Evolutionary conservation across 2,113 vertebrate genomes (phyloP), one percentile per base, ranked within the genome.

Genomic region (Sterrhoptilus dennistouni): DNA sequence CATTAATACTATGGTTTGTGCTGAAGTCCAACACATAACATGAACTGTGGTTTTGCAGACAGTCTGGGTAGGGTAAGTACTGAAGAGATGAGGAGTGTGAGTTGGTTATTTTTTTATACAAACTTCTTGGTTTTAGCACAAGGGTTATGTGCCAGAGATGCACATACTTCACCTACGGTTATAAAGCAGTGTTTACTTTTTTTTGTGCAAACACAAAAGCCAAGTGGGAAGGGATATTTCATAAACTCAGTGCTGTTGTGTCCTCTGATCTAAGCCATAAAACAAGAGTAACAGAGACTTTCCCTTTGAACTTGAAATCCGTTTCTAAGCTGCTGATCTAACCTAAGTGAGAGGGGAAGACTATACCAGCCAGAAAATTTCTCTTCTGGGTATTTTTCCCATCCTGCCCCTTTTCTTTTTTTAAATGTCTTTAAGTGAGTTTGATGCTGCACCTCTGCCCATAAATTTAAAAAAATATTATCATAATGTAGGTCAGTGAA

Each of bases 401-500:
- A 42, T 75, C 44, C 33, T 3, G 2, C 81, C 89, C 38, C 79
- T 42, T 52, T 59, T 96, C 33, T 50, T 80, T 96, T 83, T 83
- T 83, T 54, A 35, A 11, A 95, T 81, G 91, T 94, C 87, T 79
- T 95, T 88, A 95, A 97, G 94, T 93, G 94, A 96, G 95, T 96
- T 97, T 96, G 87, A 61, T 94, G 89, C 96, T 94, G 89, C 93
- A 96, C 97, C 95, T 97, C 95, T 96, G 91, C 96, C 96, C 83
- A 87, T 96, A 97, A 96, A 93, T 96, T 97, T 96, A 84, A 89
- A 92, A 97, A 95, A 97, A 97, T 97, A 97, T 96, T 97, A 95
- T 97, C 63, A 63, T 97, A 96, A 93, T 98, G 96, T 98, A 97
- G 96, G 97, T 98, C 97, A 97, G 94, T 96, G 96, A 97, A 97